Evolutionary conservation across 1,140 invertebrate species (phyloP), one percentile per base, ranked within the genome.

Genomic region (Stenopsyche tienmushanensis): DNA sequence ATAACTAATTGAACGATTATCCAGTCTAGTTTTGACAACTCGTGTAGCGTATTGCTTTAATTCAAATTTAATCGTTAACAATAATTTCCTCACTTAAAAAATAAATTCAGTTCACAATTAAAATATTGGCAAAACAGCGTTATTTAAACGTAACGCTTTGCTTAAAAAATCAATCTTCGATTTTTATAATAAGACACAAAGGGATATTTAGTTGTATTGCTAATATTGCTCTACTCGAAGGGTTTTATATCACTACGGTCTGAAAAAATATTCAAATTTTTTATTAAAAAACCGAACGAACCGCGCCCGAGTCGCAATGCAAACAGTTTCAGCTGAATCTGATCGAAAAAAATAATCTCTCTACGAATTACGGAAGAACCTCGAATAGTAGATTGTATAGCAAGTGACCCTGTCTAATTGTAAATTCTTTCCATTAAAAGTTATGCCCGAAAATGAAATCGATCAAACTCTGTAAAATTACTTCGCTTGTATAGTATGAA

Each of bases 1-100:
- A 60, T 49, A 65, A 69, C 67, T 69, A 69, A 69, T 69, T 69
- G 67, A 69, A 69, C 53, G 53, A 62, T 64, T 54, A 65, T 65
- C 67, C 67, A 69, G 67, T 69, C 67, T 69, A 69, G 45, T 44
- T 62, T 62, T 65, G 67, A 58, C 66, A 68, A 68, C 63, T 63
- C 64, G 29, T 59, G 34, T 55, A 59, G 54, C 67, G 45, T 69
- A 65, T 65, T 69, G 60, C 60, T 62, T 62, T 62, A n/a, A 20
- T 60, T 52, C 45, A 47, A n/a, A 15, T n/a, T n/a, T 41, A 57
- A 57, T 41, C 15, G 34, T 57, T 39, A 57, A 29, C 29, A 42
- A 57, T 57, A 39, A n/a, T 57, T 34, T 34, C 54, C 34, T 57
- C 34, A n/a, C 34, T 57, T 57, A 57, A 42, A 57, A 57, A 57